Evolutionary conservation across 1,140 invertebrate species (phyloP), one percentile per base, ranked within the genome.

Genomic region (Marisa cornuarietis): DNA sequence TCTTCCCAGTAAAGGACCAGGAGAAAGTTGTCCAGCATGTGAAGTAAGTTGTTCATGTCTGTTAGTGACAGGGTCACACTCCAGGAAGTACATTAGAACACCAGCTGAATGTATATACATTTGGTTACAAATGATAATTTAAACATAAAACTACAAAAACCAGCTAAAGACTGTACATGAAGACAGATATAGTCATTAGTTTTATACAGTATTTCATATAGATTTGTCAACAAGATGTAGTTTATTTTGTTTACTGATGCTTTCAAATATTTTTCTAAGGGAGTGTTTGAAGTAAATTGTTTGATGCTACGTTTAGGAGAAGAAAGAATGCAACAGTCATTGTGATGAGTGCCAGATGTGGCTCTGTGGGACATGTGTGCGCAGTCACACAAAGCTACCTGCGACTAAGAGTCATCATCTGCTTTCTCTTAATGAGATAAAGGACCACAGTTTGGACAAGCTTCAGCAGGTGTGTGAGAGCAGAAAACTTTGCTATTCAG

Each of bases 301-400:
- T 71, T 49, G 16, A 10, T 42, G 6, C 18, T 26, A 49, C 11
- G 31, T 26, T 66, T 20, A 76, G 71, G 75, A 81, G 49, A 71
- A 51, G 22, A 68, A 52, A 42, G 62, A 58, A 5, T 78, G 76
- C 18, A 61, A 49, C 22, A 69, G 72, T 20, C 54, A 66, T 11
- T 83, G 82, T 63, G 68, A n/a, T n/a, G 31, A 80, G 26, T 83
- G 82, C 61, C 24, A 76, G 52, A 54, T 71, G 26, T 75, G 79
- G 42, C 71, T 83, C 49, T 83, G 82, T 81, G 79, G 74, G 58
- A 26, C 49, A 1, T 83, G 82, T 71, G 58, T 75, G 2, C 58
- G 76, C 14, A 78, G 66, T 22, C 82, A 83, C 69, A 65, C 51
- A 18, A 83, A 76, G 69, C 20, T 76, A 7, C 63, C 68, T 10